Evolutionary conservation across 2,797 vertebrate species (phyloP), one percentile per base, ranked within the genome.

Genomic region (Phoebastria nigripes): DNA sequence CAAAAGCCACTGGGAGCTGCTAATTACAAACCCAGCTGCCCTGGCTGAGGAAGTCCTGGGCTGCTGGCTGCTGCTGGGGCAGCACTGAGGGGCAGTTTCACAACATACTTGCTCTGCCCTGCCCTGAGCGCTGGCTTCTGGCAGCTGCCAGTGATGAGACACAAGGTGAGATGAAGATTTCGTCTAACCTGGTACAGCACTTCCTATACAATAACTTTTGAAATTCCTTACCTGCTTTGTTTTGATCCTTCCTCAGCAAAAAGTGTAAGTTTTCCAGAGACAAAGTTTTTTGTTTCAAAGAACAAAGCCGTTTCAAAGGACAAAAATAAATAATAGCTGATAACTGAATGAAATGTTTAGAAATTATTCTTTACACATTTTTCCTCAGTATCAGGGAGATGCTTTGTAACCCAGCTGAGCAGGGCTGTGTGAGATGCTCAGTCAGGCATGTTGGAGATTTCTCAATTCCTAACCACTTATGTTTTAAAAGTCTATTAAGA

Each of bases 41-140:
- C 8, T 65, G 39, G 35, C 31, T 41, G 28, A 58, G 28, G 39
- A n/a, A 8, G 39, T 20, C 21, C 59, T 52, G 24, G 14, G 21
- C 46, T 77, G 31, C 10, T 3, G 4, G 14, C 8, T 79, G 35
- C 24, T 58, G 6, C 41, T 1, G 1, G 20, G 29, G 8, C 58
- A 76, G 29, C 0, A 0, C 13, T 69, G n/a, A 66, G 39, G 16
- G 39, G 4, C 49, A 55, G 20, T 24, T 69, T 69, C 18, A 14
- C 4, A 3, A 12, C 31, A 46, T 5, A 6, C 4, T 22, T 35
- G 12, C 20, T 61, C 12, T 47, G 31, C 28, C 51, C 29, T 77
- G 15, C 17, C 22, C 51, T 3, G 2, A 44, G 25, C 7, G 14
- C 12, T 8, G 28, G 19, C 16, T 70, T 80, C 78, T 74, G 49